Evolutionary conservation across 2,113 vertebrate species (phyloP).

Genomic region (Erinaceus europaeus): DNA sequence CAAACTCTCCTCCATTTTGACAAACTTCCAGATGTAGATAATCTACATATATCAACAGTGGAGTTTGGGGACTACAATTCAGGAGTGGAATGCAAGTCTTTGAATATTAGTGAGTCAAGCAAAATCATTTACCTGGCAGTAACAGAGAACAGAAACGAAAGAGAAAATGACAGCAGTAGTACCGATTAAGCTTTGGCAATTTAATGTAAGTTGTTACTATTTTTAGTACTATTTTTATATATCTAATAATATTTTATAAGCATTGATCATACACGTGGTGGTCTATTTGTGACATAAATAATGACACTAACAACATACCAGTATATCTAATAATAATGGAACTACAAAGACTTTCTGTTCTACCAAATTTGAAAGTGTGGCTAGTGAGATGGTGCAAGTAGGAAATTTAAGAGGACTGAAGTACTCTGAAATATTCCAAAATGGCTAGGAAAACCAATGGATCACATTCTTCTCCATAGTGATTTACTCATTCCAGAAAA

Average conservation of each 20-base stretch:
- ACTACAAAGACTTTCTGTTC: background rate
- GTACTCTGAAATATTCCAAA: background rate
- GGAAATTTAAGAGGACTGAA: background rate
- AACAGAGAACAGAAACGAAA: background rate
- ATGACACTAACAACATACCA: background rate
- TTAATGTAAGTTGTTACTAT: background rate
- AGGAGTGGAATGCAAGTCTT: background rate
- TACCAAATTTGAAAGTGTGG: background rate
- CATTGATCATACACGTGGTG: background rate
- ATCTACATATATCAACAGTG: background rate
- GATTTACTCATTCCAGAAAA: background rate
- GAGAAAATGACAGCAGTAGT: background rate
- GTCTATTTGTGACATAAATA: background rate
- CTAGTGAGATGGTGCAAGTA: background rate
- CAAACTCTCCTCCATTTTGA: background rate
- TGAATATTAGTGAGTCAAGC: constrained; percentile 8
- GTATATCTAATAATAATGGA: background rate
- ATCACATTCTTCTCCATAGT: background rate
- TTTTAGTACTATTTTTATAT: background rate
- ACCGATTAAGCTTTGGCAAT: background rate
- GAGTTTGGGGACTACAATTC: background rate
- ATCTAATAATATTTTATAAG: no score
- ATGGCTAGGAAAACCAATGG: background rate
- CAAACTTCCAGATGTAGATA: background rate
- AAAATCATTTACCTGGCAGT: background rate